Conservation (phyloP, 2,888 invertebrate genomes). For the Ochropleura leucogaster region DNA sequence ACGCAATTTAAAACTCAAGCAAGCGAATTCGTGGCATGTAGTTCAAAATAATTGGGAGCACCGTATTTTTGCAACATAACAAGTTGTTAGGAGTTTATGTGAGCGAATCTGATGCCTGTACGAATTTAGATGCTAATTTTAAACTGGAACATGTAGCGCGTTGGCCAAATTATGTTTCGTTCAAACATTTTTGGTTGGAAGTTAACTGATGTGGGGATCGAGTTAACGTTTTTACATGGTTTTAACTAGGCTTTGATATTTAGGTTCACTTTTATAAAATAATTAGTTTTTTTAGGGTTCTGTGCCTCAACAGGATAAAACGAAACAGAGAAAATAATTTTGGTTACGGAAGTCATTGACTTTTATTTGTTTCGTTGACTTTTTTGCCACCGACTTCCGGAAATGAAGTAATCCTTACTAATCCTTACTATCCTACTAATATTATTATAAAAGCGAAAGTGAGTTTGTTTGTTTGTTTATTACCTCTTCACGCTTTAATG, state of each 20-base stretch:
- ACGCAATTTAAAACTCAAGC: constrained; percentile 32
- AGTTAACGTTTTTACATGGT: not conserved
- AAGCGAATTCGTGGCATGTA: constrained; percentile 19
- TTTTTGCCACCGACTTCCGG: no score
- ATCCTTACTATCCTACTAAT: no score
- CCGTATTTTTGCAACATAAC: constrained; percentile 40
- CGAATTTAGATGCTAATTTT: constrained; percentile 15
- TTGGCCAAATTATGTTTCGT: constrained; percentile 15
- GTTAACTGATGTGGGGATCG: not conserved
- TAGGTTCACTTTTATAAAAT: not conserved
- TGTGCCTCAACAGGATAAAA: no score
- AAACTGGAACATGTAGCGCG: not conserved
- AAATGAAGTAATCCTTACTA: no score
- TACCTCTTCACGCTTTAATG: no score
- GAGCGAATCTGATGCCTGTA: constrained; percentile 16
- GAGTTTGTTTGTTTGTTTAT: no score
- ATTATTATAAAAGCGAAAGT: no score
- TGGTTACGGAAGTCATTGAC: no score
- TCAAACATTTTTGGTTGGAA: constrained; percentile 8
- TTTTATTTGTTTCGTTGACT: no score
- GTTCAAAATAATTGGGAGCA: constrained; percentile 41
- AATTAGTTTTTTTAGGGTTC: no score
- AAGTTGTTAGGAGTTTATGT: constrained; percentile 21
- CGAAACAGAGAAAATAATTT: no score
- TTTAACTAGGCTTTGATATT: not conserved